phyloP scores from a whole-genome alignment of 1,140 invertebrate genomes.

The Gonioctena quinquepunctata region DNA sequence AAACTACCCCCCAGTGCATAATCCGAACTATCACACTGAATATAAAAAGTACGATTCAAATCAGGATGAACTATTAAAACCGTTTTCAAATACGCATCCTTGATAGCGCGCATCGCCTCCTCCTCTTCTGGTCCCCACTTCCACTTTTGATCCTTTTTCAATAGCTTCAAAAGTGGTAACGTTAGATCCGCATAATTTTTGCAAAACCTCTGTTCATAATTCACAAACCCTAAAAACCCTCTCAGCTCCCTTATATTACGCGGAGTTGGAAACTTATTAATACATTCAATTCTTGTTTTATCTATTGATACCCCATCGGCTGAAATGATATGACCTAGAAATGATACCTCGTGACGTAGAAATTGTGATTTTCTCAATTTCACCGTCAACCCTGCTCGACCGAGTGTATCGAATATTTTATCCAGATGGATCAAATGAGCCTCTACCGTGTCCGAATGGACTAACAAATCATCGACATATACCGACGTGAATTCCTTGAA shows the following conservation, averaged over 20 bases:
- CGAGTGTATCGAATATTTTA: not conserved
- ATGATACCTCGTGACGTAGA: not conserved
- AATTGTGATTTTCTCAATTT: not conserved
- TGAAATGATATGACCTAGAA: not conserved
- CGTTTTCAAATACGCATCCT: not conserved
- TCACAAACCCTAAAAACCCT: not conserved
- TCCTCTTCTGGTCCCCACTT: not conserved
- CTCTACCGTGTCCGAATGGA: not conserved
- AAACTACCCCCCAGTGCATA: slow-evolving; percentile 1
- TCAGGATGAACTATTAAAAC: not conserved
- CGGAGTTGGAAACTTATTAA: not conserved
- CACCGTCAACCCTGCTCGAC: not conserved
- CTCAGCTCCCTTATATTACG: not conserved
- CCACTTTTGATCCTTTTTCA: not conserved
- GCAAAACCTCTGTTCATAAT: not conserved
- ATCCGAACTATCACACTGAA: not conserved
- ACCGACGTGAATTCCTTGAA: not conserved
- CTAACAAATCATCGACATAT: slow-evolving; percentile 22
- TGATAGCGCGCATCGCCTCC: not conserved
- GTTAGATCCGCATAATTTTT: not conserved
- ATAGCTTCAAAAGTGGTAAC: not conserved
- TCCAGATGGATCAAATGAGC: not conserved
- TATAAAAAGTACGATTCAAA: not conserved
- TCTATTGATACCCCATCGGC: not conserved
- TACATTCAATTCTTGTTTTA: not conserved